Conservation (phyloP, 2,888 invertebrate genomes). For the Eristalinus sepulchralis region DNA sequence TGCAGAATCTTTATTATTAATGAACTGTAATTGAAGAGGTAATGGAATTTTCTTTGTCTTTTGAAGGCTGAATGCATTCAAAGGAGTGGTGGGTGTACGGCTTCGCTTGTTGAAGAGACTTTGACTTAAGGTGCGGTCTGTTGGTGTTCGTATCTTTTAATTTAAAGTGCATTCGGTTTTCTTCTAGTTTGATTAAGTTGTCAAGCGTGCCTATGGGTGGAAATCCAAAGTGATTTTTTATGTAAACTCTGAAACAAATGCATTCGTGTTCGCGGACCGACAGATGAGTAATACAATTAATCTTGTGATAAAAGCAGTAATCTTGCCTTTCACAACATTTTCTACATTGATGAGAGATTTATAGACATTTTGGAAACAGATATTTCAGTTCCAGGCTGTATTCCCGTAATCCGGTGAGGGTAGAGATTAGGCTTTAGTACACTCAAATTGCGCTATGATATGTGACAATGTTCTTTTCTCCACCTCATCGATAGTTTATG, state of each 20-base stretch:
- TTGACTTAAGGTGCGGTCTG: not conserved
- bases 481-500: too few species aligned
- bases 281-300: not conserved
- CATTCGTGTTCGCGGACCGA: not conserved
- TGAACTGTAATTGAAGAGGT: conserved; percentile 45
- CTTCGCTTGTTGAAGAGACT: not conserved
- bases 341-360: too few species aligned
- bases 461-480: too few species aligned
- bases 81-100: conserved; percentile 17
- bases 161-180: not conserved
- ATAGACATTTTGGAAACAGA: too few species aligned
- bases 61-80: conserved; percentile 26
- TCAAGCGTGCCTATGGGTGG: not conserved
- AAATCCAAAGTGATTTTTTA: not conserved
- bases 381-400: too few species aligned
- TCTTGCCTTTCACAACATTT: too few species aligned
- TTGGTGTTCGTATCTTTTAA: not conserved
- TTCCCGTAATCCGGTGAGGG: too few species aligned
- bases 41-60: conserved; percentile 51
- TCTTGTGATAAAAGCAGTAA: not conserved
- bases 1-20: conserved; percentile 29
- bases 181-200: not conserved
- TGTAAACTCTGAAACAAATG: not conserved
- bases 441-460: too few species aligned
- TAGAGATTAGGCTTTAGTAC: too few species aligned